Evolutionary conservation across 2,797 vertebrate species (phyloP).

Genomic region (Yasuhikotakia modesta): DNA sequence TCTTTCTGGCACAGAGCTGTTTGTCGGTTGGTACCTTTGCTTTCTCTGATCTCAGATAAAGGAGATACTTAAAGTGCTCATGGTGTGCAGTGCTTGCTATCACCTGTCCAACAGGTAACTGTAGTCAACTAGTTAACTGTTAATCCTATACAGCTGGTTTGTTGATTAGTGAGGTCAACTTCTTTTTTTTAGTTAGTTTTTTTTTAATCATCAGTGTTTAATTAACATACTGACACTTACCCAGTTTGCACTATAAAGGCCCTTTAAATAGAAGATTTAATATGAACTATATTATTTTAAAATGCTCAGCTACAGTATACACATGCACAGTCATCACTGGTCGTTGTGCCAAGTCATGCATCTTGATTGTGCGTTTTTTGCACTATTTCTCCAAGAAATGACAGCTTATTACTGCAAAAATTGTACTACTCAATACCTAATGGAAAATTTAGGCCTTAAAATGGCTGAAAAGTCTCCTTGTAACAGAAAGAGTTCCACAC

Average conservation of each 20-base stretch:
- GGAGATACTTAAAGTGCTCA: conserved; percentile 17
- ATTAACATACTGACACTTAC: no score
- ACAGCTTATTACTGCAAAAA: not conserved
- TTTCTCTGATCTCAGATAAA: conserved; percentile 50
- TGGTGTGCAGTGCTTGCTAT: not conserved
- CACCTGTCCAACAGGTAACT: not conserved
- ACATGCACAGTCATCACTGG: no score
- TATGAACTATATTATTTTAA: not conserved
- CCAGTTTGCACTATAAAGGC: not conserved
- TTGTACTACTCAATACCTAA: conserved; percentile 45
- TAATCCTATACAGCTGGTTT: not conserved
- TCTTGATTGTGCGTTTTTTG: no score
- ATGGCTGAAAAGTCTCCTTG: not conserved
- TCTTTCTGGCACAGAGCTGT: conserved; percentile 20
- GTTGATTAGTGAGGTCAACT: not conserved
- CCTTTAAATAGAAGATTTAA: not conserved
- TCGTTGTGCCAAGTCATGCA: no score
- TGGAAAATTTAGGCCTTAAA: conserved; percentile 43
- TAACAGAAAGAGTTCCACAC: conserved; percentile 23
- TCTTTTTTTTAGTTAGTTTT: no score
- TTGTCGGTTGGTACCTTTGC: conserved; percentile 4
- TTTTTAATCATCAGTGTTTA: no score
- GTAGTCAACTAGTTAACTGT: not conserved
- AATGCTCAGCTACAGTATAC: no score
- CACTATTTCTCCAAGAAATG: not conserved